Evolutionary conservation across 2,113 vertebrate species (phyloP).

Genomic region (Butorides virescens): DNA sequence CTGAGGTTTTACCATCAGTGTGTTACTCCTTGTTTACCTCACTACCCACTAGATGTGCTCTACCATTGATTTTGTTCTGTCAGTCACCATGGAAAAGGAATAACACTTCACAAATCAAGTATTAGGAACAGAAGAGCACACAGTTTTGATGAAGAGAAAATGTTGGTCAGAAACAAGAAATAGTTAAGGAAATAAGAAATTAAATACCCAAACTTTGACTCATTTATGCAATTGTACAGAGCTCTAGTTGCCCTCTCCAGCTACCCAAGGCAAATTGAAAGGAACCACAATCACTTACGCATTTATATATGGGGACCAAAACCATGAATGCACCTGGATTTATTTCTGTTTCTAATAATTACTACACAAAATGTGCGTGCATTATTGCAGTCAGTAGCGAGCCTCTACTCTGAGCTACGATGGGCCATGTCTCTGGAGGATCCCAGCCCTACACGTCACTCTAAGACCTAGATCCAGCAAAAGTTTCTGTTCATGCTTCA

Average conservation of each 20-base stretch:
- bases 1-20: background rate
- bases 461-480: background rate
- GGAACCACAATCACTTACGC: background rate
- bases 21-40: background rate
- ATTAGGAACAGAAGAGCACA: background rate
- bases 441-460: background rate
- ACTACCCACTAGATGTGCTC: background rate
- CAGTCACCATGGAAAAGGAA: background rate
- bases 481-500: background rate
- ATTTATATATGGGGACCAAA: background rate
- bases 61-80: background rate
- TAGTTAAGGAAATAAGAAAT: background rate
- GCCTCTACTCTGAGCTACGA: background rate
- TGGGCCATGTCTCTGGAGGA: background rate
- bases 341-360: background rate
- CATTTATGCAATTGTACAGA: background rate
- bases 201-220: background rate
- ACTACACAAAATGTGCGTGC: background rate
- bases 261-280: background rate
- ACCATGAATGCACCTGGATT: background rate
- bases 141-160: background rate
- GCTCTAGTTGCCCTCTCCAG: background rate
- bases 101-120: background rate
- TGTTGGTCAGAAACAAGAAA: background rate
- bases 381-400: background rate